A percentile compares a stretch with the other conserved stretches of the same genome.
Conservation (phyloP, 2,113 vertebrate species). For the Passer domesticus region DNA sequence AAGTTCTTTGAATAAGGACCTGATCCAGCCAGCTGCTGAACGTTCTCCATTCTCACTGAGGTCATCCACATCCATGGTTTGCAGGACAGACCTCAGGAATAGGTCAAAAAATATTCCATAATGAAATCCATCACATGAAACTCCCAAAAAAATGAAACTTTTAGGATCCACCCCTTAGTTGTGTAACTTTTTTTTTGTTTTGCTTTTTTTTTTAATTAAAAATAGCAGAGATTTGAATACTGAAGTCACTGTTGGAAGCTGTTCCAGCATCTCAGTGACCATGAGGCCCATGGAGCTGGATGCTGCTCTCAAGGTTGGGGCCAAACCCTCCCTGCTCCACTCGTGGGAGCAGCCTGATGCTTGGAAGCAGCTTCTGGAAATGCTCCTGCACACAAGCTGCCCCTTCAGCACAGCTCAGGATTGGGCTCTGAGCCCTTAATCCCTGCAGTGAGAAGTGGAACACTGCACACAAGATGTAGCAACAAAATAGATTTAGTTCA, state of each 20-base stretch:
- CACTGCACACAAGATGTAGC: constrained; percentile 39
- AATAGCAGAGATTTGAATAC: neutral
- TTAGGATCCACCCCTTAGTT: neutral
- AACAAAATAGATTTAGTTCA: constrained; percentile 61
- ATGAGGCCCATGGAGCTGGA: neutral
- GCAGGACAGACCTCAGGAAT: neutral
- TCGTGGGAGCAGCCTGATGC: constrained; percentile 17
- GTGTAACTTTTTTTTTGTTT: neutral
- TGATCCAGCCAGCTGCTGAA: constrained; percentile 12
- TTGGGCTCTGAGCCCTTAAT: constrained; percentile 49
- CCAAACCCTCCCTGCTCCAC: neutral
- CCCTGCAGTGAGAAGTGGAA: neutral
- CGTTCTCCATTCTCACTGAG: neutral
- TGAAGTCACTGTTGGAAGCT: constrained; percentile 29
- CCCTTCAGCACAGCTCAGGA: neutral
- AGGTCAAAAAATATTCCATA: neutral
- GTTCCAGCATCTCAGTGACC: neutral
- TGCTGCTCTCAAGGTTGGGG: neutral
- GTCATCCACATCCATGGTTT: neutral
- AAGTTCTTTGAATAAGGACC: constrained; percentile 35
- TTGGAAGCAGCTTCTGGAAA: constrained; percentile 40
- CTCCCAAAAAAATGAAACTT: neutral
- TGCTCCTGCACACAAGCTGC: neutral
- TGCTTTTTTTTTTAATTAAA: neutral
- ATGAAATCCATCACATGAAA: neutral